Percentiles rank a stretch among this genome's conserved stretches.
Conservation (phyloP, 2,888 invertebrate genomes). For the Phaonia tiefii region DNA sequence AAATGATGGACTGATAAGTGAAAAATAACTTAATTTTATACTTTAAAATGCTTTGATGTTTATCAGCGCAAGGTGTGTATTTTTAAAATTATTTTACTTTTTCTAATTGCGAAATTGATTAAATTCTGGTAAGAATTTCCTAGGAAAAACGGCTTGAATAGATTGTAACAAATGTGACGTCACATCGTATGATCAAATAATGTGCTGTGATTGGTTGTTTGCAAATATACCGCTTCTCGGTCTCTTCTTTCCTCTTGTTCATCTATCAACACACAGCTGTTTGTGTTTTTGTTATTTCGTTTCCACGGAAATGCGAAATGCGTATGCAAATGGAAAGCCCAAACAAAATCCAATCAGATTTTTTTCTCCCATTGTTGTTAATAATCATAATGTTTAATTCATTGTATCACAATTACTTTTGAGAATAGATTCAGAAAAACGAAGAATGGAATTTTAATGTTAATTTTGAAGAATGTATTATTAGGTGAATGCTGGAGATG, state of each 20-base stretch:
- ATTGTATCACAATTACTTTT: not conserved
- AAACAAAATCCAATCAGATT: constrained; percentile 3
- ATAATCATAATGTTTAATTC: constrained; percentile 7
- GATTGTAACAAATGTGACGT: constrained; percentile 71
- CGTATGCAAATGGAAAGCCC: not conserved
- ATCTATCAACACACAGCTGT: constrained; percentile 33
- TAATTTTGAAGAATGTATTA: no score
- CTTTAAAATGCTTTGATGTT: no score
- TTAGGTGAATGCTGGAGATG: no score
- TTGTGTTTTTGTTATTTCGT: constrained; percentile 69
- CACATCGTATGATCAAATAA: constrained; percentile 79
- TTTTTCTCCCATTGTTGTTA: not conserved
- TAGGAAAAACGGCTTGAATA: constrained; percentile 27
- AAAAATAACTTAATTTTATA: no score
- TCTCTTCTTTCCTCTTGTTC: constrained; percentile 18
- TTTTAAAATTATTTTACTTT: no score
- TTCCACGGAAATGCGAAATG: constrained; percentile 18
- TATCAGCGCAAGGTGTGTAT: no score
- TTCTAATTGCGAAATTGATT: not conserved
- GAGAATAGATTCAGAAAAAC: no score
- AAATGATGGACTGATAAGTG: no score
- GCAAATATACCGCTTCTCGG: constrained; percentile 53
- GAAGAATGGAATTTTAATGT: no score
- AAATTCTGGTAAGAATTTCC: constrained; percentile 33
- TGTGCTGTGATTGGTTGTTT: constrained; percentile 77